Evolutionary conservation across 2,113 vertebrate species (phyloP), one percentile per base, ranked within the genome.

Genomic region (Pheucticus melanocephalus): DNA sequence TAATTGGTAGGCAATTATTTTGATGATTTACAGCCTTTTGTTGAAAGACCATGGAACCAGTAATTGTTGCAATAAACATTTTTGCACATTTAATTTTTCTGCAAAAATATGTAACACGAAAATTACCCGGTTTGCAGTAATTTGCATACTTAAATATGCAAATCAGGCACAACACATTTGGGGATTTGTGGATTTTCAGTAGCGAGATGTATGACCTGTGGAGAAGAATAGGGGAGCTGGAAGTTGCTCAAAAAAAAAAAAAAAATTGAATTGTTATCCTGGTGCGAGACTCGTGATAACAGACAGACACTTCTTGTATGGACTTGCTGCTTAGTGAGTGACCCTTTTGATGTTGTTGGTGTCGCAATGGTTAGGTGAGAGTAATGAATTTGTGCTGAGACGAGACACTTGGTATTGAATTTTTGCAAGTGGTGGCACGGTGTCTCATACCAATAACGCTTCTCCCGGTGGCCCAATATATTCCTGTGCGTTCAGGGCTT

Each of bases 1-100:
- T 95, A 96, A 96, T 97, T 90, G 86, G 82, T 94, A 76, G 94
- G 92, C 94, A 97, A 95, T 96, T 97, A 97, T 96, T 96, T 95
- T 92, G 90, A 35, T 92, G 77, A 71, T 81, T 77, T 93, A 47
- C 87, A 73, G 75, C 82, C 69, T 80, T 95, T 95, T 83, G 90
- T 92, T 95, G 85, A 70, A 86, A 82, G 92, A 90, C 47, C 82
- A 92, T 94, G 89, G 87, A 94, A 96, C 89, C 81, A 80, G 14
- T 94, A 88, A 86, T 90, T 92, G 86, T 82, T 91, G 66, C 64
- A 82, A 47, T 86, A 68, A 90, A 90, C 53, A 92, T 96, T 97
- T 95, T 91, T 94, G n/a, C 95, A 84, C 92, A 95, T 95, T 95
- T 90, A 87, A 83, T 88, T 97, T 95, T 95, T 76, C 78, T 39